Conservation (phyloP, 2,797 vertebrate genomes). For the Sebastes hopkinsi region DNA sequence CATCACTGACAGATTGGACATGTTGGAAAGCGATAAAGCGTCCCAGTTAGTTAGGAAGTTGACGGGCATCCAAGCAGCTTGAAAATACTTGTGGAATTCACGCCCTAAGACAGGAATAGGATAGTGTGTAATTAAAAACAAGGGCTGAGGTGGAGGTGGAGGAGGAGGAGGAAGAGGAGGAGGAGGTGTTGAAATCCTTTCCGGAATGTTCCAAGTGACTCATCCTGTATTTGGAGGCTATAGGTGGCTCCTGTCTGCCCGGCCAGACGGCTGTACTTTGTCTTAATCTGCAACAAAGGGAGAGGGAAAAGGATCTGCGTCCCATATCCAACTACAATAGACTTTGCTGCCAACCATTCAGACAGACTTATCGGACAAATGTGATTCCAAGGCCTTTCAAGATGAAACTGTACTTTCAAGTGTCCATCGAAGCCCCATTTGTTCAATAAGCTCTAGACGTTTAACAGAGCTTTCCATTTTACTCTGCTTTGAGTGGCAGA, state of each 20-base stretch:
- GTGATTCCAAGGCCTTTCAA: slow-evolving; percentile 50
- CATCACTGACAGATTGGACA: slow-evolving; percentile 34
- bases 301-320: slow-evolving; percentile 52
- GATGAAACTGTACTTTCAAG: slow-evolving; percentile 65
- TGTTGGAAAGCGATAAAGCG: slow-evolving; percentile 51
- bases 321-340: slow-evolving; percentile 51
- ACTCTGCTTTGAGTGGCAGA: slow-evolving; percentile 27
- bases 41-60: slow-evolving; percentile 42
- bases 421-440: slow-evolving; percentile 38
- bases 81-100: slow-evolving; percentile 73
- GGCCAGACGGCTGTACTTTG: slow-evolving; percentile 66
- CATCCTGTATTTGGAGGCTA: slow-evolving; percentile 64
- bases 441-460: slow-evolving; percentile 30
- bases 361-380: slow-evolving; percentile 59
- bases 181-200: slow-evolving; percentile 72
- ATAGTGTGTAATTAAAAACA: slow-evolving; percentile 84
- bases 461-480: slow-evolving; percentile 28
- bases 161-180: background rate
- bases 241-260: slow-evolving; percentile 72
- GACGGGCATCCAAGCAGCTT: slow-evolving; percentile 49
- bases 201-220: slow-evolving; percentile 79
- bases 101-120: slow-evolving; percentile 78
- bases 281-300: slow-evolving; percentile 71
- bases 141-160: slow-evolving; percentile 5
- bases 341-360: slow-evolving; percentile 38